A percentile compares a stretch with the other conserved stretches of the same genome.
Conservation (phyloP, 2,797 vertebrate genomes). For the Phylloscopus collybita region DNA sequence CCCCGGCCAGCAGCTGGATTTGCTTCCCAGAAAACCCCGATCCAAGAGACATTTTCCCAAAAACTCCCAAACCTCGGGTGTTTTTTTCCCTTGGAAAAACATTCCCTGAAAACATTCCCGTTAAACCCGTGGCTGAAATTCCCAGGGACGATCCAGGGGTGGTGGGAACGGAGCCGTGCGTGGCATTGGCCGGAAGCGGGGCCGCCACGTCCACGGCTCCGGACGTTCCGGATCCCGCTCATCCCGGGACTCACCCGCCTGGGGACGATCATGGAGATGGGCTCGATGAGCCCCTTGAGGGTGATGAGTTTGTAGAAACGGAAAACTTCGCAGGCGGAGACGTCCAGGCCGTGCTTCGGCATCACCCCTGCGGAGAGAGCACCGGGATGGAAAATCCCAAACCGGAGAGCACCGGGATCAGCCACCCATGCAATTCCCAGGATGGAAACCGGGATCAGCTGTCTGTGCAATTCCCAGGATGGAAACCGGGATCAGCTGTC, state of each 20-base stretch:
- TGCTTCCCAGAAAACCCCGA: background rate
- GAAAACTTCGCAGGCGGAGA: constrained; percentile 92
- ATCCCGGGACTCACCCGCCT: constrained; percentile 85
- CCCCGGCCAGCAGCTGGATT: background rate
- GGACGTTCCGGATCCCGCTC: accelerated
- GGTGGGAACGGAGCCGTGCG: background rate
- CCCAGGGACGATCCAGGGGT: background rate
- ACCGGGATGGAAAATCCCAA: background rate
- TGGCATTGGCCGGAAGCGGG: accelerated
- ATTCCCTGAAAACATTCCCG: background rate
- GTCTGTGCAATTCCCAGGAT: accelerated
- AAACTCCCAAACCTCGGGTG: background rate
- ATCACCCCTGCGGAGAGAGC: constrained; percentile 85
- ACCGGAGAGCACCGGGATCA: accelerated
- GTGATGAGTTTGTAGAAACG: constrained; percentile 98
- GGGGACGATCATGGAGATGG: constrained; percentile 98
- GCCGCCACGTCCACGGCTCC: accelerated
- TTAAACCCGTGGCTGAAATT: background rate
- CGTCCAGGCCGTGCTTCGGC: constrained; percentile 96
- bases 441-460: background rate
- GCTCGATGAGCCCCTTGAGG: constrained; percentile 94
- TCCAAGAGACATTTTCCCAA: accelerated
- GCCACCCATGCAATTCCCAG: accelerated
- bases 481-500: background rate
- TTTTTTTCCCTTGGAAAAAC: background rate